These are phyloP conservation scores for Ciconia nigra DNA, from an alignment of 2,797 vertebrate genomes.

Conservation along the genomic window DNA sequence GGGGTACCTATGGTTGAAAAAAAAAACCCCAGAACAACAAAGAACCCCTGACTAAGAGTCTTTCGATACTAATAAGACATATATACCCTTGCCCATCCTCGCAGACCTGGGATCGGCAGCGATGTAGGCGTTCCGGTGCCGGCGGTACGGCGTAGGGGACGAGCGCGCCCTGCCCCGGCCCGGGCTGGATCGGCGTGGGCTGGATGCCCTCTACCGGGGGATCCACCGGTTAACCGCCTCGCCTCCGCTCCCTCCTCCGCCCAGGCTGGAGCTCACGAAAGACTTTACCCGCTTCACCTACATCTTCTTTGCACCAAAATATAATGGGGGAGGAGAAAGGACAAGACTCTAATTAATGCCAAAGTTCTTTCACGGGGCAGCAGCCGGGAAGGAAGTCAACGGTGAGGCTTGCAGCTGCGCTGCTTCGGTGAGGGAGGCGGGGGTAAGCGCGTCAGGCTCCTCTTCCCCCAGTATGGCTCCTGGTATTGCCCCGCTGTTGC, in stretches of 20 bases:
- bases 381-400: too few species aligned
- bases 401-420: accelerated
- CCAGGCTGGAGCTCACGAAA: not conserved
- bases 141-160: not conserved
- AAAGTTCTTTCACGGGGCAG: not conserved
- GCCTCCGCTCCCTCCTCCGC: not conserved
- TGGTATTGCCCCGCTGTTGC: not conserved
- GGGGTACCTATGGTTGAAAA: not conserved
- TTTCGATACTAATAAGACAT: not conserved
- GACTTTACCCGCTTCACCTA: not conserved
- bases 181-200: not conserved
- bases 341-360: not conserved
- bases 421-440: accelerated
- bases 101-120: not conserved
- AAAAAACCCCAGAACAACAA: not conserved
- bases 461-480: accelerated
- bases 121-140: accelerated
- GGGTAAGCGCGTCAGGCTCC: not conserved
- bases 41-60: not conserved
- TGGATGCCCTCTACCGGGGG: constrained; percentile 70
- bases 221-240: not conserved
- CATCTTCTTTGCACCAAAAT: not conserved
- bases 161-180: not conserved
- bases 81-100: accelerated
- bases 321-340: too few species aligned